These are phyloP conservation scores for Leptopterna dolabrata DNA, from an alignment of 2,888 invertebrate genomes.

Conservation along the genomic window DNA sequence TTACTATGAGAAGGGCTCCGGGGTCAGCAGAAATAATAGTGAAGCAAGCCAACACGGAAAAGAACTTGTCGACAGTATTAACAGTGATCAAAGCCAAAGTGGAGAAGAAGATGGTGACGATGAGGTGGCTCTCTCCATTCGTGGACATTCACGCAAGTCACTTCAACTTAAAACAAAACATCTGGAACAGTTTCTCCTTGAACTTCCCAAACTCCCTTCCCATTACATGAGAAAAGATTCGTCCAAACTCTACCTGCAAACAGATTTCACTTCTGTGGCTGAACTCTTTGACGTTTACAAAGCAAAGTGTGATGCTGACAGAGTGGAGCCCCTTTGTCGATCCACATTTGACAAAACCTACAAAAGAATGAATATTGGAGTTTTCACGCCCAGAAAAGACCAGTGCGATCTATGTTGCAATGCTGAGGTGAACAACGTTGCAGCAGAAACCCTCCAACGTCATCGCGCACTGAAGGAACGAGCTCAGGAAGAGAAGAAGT, in stretches of 20 bases:
- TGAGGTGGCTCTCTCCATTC: no score
- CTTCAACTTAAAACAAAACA: not conserved
- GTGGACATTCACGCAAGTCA: not conserved
- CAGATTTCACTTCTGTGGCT: not conserved
- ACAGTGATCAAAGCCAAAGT: not conserved
- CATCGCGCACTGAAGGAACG: slow-evolving; percentile 20
- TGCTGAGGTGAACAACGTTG: not conserved
- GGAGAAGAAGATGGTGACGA: not conserved
- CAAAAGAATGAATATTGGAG: slow-evolving; percentile 15
- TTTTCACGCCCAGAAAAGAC: slow-evolving; percentile 5
- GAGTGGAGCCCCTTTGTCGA: not conserved
- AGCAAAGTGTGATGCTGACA: not conserved
- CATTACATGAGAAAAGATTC: not conserved
- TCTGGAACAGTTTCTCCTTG: not conserved
- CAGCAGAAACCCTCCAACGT: not conserved
- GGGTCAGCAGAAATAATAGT: no score
- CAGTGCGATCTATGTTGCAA: slow-evolving; percentile 17
- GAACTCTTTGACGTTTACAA: slow-evolving; percentile 15
- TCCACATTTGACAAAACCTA: slow-evolving; percentile 18
- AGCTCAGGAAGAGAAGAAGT: slow-evolving; percentile 13
- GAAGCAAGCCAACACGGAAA: not conserved
- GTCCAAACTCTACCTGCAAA: not conserved
- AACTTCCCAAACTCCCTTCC: slow-evolving; percentile 1
- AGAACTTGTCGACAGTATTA: not conserved
- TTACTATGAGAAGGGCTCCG: no score